These are phyloP conservation scores for Heteropelma amictum DNA, from an alignment of 2,888 invertebrate genomes.

Conservation along the genomic window DNA sequence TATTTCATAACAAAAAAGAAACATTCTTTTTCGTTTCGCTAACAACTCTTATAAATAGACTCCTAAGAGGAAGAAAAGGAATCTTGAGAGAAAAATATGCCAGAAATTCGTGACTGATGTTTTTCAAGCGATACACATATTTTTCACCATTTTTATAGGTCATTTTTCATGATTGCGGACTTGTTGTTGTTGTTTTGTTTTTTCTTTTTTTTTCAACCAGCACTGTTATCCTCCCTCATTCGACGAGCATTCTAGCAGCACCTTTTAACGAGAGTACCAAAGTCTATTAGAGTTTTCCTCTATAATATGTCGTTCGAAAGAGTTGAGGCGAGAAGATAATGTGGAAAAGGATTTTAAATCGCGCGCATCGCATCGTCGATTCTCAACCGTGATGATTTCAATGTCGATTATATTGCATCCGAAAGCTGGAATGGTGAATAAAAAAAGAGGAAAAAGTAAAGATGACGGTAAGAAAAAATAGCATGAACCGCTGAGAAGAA, in stretches of 20 bases:
- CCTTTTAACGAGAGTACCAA: conserved; percentile 37
- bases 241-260: conserved; percentile 59
- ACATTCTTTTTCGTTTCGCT: conserved; percentile 45
- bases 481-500: no score
- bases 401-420: background rate
- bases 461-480: conserved; percentile 1
- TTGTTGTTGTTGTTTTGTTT: conserved; percentile 9
- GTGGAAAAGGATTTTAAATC: conserved; percentile 1
- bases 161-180: no score
- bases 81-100: conserved; percentile 20
- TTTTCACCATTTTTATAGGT: background rate
- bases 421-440: background rate
- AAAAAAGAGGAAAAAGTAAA: conserved; percentile 4
- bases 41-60: conserved; percentile 30
- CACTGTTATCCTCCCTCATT: conserved; percentile 54
- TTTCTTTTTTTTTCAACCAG: conserved; percentile 6
- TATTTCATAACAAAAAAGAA: conserved; percentile 47
- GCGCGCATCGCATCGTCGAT: conserved; percentile 41
- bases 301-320: background rate
- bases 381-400: conserved; percentile 25
- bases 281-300: background rate
- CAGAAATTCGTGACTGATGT: conserved; percentile 2
- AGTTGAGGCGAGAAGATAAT: background rate
- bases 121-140: conserved; percentile 24
- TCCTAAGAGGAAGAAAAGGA: conserved; percentile 8